Base-by-base conservation (phyloP, 2,888 invertebrate species). In the Cheilosia scutellata region DNA sequence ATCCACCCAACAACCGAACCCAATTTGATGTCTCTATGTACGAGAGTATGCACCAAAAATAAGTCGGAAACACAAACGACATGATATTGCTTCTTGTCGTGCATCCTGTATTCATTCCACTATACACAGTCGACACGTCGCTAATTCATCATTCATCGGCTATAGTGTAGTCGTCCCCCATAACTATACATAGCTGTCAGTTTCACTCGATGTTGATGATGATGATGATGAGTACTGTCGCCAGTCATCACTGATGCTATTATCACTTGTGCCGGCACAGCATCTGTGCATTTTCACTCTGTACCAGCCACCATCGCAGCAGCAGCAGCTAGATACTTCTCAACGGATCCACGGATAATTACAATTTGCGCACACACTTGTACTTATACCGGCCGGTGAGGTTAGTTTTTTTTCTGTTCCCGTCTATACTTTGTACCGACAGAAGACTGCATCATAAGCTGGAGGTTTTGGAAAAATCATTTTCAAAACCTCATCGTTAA, bases 131-230 rank as follows among this genome's bases (percentile, higher is more conserved):
- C 44, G 63, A 33, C 63, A 74, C 55, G 63, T 74, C 63, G 53
- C 74, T 74, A 74, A 74, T 74, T 62, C 63, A 63, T 74, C 74
- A 74, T 55, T 63, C 33, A 72, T 31, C 53, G 40, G 51, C 33
- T 25, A 11, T 6, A 65, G 37, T 51, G 31, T 13, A 13, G 49
- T 51, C 51, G 33, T 37, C 65, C 33, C 37, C 65, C 37, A 37
- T 29, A 20, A 58, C 25, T 5, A 25, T 16, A 27, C n/a, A n/a
- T 29, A 11, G 31, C 42, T 42, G 42, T 57, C 31, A 40, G 53
- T 40, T 40, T 13, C 6, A n/a, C 66, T 49, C 25, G 20, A 40
- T 42, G 31, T 25, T 62, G 42, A 25, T 70, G 44, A 44, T 44
- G 47, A 47, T 20, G 47, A 44, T 37, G 60, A 74, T 63, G 74